Conservation (phyloP, 2,888 invertebrate species). For the Mesochorus sp. region DNA sequence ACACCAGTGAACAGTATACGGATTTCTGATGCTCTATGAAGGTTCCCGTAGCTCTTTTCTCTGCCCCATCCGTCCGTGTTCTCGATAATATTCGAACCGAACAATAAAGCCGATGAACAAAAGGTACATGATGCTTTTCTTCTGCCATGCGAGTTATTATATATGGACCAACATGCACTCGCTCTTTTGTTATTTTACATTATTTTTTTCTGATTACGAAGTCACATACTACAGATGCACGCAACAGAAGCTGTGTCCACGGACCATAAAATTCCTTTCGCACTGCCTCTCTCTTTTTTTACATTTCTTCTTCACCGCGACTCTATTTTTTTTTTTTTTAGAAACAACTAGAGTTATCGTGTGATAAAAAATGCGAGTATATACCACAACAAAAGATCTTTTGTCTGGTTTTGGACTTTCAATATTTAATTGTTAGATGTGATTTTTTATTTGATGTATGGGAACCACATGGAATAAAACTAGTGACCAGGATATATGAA, state of each 20-base stretch:
- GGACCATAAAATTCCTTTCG: not conserved
- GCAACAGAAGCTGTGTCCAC: not conserved
- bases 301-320: not conserved
- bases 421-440: not conserved
- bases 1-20: not conserved
- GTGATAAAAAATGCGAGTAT: not conserved
- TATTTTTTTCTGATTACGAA: constrained; percentile 7
- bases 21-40: constrained; percentile 28
- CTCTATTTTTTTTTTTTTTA: not conserved
- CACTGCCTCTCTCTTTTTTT: not conserved
- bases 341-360: not conserved
- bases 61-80: constrained; percentile 26
- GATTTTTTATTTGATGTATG: not conserved
- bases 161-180: constrained; percentile 6
- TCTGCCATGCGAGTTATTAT: constrained; percentile 14
- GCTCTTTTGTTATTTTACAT: constrained; percentile 16
- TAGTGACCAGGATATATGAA: no score
- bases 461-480: no score
- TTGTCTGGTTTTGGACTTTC: not conserved
- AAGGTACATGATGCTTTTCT: constrained; percentile 36
- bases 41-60: constrained; percentile 9
- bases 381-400: not conserved
- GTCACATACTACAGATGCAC: not conserved
- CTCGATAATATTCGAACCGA: constrained; percentile 55
- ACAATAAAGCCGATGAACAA: constrained; percentile 58